phyloP scores from a whole-genome alignment of 2,888 invertebrate genomes.

The Germaria angustata region DNA sequence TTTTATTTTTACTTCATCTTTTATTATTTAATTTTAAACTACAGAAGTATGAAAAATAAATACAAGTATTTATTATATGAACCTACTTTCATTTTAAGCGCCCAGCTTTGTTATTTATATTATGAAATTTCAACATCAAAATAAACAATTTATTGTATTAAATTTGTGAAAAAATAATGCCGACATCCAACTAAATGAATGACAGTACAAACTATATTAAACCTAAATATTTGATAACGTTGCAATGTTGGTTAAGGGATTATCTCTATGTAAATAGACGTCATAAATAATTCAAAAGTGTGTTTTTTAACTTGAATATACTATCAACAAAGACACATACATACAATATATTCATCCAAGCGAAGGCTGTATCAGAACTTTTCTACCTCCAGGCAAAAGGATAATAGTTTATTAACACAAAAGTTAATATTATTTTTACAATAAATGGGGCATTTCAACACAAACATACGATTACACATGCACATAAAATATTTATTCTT shows the following conservation, averaged over 20 bases:
- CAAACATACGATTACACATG: too few species aligned
- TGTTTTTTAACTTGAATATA: background rate
- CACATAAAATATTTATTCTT: too few species aligned
- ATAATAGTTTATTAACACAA: background rate
- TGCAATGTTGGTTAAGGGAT: slow-evolving; percentile 24
- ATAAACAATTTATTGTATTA: slow-evolving; percentile 28
- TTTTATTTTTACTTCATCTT: background rate
- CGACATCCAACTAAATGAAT: background rate
- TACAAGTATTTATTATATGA: background rate
- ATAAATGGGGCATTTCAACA: too few species aligned
- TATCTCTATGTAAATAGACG: slow-evolving; percentile 29
- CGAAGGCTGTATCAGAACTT: slow-evolving; percentile 1
- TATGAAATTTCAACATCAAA: slow-evolving; percentile 27
- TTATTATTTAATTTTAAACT: background rate
- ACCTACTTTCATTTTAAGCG: background rate
- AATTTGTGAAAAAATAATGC: slow-evolving; percentile 6
- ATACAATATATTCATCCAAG: background rate
- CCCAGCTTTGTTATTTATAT: background rate
- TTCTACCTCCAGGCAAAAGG: background rate
- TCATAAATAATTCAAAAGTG: slow-evolving; percentile 25
- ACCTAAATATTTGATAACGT: slow-evolving; percentile 44
- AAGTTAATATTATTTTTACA: background rate
- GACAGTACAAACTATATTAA: slow-evolving; percentile 9
- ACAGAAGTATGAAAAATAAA: background rate
- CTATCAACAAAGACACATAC: background rate